phyloP scores from a whole-genome alignment of 2,113 vertebrate species.

The Callipepla squamata region DNA sequence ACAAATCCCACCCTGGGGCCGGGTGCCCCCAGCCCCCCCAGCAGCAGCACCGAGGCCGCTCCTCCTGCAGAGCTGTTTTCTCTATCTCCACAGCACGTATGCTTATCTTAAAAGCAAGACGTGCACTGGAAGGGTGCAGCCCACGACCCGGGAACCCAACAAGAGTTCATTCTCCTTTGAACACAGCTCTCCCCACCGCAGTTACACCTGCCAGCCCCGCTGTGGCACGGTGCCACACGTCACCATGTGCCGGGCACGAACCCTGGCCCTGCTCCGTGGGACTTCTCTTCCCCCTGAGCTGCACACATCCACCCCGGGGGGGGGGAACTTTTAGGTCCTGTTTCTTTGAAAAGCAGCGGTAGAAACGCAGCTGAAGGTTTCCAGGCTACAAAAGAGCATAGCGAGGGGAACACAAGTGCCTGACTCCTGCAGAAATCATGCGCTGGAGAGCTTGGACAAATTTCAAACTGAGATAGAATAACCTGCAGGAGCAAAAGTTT shows the following conservation, averaged over 20 bases:
- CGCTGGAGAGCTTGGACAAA: neutral
- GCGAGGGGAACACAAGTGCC: constrained; percentile 9
- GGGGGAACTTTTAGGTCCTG: neutral
- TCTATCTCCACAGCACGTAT: neutral
- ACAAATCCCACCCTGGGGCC: neutral
- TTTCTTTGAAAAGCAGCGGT: constrained; percentile 26
- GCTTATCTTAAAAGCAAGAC: constrained; percentile 63
- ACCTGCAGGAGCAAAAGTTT: constrained; percentile 62
- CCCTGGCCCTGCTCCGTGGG: neutral
- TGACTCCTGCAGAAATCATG: constrained; percentile 21
- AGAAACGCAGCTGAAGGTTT: constrained; percentile 27
- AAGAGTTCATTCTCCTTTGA: neutral
- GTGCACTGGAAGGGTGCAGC: neutral
- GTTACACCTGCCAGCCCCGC: constrained; percentile 4
- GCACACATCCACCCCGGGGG: neutral
- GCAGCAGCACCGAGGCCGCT: neutral
- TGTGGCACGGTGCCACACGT: rapidly evolving
- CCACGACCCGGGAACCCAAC: neutral
- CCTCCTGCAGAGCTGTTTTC: neutral
- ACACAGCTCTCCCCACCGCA: neutral
- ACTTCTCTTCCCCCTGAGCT: neutral
- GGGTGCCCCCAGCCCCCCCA: neutral
- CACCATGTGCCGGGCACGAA: neutral
- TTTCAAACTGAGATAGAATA: constrained; percentile 55
- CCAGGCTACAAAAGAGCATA: neutral